These are phyloP conservation scores for Caenorhabditis zanzibari DNA, from an alignment of 2,888 invertebrate genomes.

Conservation along the genomic window DNA sequence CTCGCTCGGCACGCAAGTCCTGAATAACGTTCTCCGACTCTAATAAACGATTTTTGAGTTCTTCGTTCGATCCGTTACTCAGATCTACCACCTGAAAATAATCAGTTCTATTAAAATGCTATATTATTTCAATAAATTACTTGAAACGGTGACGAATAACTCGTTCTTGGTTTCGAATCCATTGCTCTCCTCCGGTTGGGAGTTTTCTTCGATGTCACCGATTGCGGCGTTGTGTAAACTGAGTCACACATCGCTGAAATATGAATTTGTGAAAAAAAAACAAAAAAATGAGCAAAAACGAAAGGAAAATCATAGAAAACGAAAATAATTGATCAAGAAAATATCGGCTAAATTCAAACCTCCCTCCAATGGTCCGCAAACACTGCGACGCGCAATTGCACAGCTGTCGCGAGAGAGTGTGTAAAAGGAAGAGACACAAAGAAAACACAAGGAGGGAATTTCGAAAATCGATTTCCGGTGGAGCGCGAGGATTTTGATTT, in stretches of 20 bases:
- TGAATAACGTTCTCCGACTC: conserved; percentile 31
- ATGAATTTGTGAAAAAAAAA: conserved; percentile 2
- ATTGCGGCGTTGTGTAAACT: conserved; percentile 41
- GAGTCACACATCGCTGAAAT: conserved; percentile 35
- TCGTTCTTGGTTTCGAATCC: conserved; percentile 20
- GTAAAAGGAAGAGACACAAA: conserved; percentile 11
- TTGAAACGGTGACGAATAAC: conserved; percentile 55
- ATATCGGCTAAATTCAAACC: conserved; percentile 6
- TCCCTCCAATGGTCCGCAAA: conserved; percentile 36
- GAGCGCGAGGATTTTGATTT: no score
- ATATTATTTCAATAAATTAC: not conserved
- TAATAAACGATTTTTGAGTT: conserved; percentile 25
- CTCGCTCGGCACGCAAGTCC: conserved; percentile 28
- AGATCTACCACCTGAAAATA: conserved; percentile 37
- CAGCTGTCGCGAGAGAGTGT: conserved; percentile 2
- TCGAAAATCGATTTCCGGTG: conserved; percentile 1
- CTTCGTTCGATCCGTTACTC: conserved; percentile 17
- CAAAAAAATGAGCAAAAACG: not conserved
- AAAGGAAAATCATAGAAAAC: not conserved
- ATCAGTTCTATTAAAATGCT: conserved; percentile 2
- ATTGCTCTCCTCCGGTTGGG: conserved; percentile 50
- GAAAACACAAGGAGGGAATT: conserved; percentile 12
- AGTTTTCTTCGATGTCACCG: conserved; percentile 33
- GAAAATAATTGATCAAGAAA: no score
- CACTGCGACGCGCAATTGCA: conserved; percentile 33